phyloP scores from a whole-genome alignment of 2,888 invertebrate genomes.

The Acanthosepion pharaonis region DNA sequence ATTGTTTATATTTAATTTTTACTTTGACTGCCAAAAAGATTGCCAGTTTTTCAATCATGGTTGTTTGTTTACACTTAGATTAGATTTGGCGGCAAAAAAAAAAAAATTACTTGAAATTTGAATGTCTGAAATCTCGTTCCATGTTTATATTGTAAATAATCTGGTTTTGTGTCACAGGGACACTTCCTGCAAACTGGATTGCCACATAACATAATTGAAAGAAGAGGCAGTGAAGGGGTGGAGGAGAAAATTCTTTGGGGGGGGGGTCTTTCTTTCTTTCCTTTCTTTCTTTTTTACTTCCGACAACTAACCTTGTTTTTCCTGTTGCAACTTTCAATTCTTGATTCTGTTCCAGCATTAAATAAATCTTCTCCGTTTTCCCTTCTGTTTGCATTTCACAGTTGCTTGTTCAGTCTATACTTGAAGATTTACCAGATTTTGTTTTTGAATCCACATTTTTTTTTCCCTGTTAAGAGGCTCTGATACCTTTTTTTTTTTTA shows the following conservation, averaged over 20 bases:
- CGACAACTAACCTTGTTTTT: not conserved
- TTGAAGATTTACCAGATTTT: too few species aligned
- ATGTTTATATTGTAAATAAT: conserved; percentile 21
- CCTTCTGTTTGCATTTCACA: not conserved
- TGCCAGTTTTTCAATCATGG: not conserved
- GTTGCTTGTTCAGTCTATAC: too few species aligned
- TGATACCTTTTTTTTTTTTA: too few species aligned
- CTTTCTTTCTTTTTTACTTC: not conserved
- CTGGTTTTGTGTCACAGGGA: not conserved
- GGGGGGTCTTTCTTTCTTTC: too few species aligned
- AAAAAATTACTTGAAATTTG: not conserved
- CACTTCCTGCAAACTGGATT: not conserved
- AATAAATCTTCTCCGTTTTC: not conserved
- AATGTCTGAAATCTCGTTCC: not conserved
- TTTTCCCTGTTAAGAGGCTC: too few species aligned
- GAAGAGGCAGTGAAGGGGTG: too few species aligned
- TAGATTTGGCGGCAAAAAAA: not conserved
- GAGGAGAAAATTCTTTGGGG: too few species aligned
- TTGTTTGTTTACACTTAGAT: not conserved
- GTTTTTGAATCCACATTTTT: too few species aligned
- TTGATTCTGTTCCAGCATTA: too few species aligned
- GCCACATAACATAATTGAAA: not conserved
- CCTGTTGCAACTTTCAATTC: too few species aligned
- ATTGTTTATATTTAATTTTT: not conserved
- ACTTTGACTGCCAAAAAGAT: not conserved